A percentile compares a stretch with the other conserved stretches of the same genome.
These are phyloP conservation scores for Lithophane ornitopus DNA, from an alignment of 2,888 invertebrate genomes.

Conservation along the genomic window DNA sequence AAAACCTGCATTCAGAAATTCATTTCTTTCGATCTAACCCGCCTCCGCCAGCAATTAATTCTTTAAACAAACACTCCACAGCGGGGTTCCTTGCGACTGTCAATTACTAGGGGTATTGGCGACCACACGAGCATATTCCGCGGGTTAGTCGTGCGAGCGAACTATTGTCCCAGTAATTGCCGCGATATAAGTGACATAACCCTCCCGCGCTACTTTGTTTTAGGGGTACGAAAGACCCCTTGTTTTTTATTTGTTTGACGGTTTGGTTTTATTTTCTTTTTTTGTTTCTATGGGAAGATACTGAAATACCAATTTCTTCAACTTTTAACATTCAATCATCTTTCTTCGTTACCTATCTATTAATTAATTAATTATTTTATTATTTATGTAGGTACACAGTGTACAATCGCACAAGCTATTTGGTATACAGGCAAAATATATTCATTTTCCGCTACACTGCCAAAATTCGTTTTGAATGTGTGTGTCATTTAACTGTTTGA, in stretches of 20 bases:
- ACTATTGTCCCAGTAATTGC: slow-evolving; percentile 72
- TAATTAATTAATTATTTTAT: too few species aligned
- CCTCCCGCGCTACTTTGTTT: slow-evolving; percentile 61
- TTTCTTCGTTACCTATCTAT: too few species aligned
- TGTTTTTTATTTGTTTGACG: slow-evolving; percentile 38
- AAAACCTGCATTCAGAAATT: slow-evolving; percentile 7
- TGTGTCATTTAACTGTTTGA: too few species aligned
- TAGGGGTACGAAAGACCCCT: slow-evolving; percentile 48
- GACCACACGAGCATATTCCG: slow-evolving; percentile 76
- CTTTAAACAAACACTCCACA: slow-evolving; percentile 59
- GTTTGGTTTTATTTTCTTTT: neutral
- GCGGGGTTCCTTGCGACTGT: slow-evolving; percentile 51
- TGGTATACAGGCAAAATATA: too few species aligned
- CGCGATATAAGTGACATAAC: slow-evolving; percentile 64
- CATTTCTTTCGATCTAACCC: slow-evolving; percentile 20
- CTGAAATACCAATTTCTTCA: neutral
- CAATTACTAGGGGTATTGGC: slow-evolving; percentile 64
- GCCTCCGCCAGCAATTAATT: slow-evolving; percentile 51
- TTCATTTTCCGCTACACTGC: too few species aligned
- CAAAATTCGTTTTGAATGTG: too few species aligned
- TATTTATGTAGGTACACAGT: too few species aligned
- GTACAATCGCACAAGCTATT: too few species aligned
- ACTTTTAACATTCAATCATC: too few species aligned
- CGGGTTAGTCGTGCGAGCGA: slow-evolving; percentile 70
- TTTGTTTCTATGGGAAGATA: neutral